phyloP scores from a whole-genome alignment of 1,140 invertebrate genomes.

The Drosophila guanche region DNA sequence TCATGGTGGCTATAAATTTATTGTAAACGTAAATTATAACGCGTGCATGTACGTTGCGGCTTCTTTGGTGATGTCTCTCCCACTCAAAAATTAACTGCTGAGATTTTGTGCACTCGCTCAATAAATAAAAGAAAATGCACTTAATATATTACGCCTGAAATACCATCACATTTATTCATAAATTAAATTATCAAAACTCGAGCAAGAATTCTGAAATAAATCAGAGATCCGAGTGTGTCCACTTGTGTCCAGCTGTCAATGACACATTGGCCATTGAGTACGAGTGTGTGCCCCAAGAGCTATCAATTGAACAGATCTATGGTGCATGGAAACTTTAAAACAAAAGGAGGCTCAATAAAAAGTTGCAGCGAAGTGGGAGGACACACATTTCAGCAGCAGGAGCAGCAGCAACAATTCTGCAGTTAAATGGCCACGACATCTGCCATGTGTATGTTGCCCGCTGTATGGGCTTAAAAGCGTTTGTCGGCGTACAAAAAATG shows the following conservation, averaged over 20 bases:
- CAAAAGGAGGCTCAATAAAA: constrained; percentile 37
- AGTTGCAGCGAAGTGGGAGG: constrained; percentile 1
- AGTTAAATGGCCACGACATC: constrained; percentile 61
- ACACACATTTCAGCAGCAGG: constrained; percentile 20
- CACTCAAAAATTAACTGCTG: no score
- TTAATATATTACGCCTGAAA: background rate
- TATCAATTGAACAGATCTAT: constrained; percentile 48
- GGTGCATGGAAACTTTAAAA: constrained; percentile 40
- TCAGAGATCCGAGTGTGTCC: background rate
- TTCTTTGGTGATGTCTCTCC: background rate
- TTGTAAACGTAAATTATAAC: constrained; percentile 74
- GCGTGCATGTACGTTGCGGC: constrained; percentile 57
- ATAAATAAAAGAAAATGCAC: background rate
- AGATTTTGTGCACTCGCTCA: no score
- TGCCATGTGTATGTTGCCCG: constrained; percentile 54
- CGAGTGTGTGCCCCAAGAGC: constrained; percentile 37
- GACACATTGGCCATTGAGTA: constrained; percentile 25
- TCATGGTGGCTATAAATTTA: constrained; percentile 76
- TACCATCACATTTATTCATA: background rate
- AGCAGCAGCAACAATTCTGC: constrained; percentile 33
- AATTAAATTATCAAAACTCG: background rate
- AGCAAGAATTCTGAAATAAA: constrained; percentile 6
- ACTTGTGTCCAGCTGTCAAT: constrained; percentile 32
- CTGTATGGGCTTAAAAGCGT: constrained; percentile 65
- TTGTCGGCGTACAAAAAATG: constrained; percentile 34